Percentiles rank a stretch among this genome's conserved stretches.
These are phyloP conservation scores for Trissoscelio sp. DNA, from an alignment of 2,888 invertebrate species.

Conservation along the genomic window DNA sequence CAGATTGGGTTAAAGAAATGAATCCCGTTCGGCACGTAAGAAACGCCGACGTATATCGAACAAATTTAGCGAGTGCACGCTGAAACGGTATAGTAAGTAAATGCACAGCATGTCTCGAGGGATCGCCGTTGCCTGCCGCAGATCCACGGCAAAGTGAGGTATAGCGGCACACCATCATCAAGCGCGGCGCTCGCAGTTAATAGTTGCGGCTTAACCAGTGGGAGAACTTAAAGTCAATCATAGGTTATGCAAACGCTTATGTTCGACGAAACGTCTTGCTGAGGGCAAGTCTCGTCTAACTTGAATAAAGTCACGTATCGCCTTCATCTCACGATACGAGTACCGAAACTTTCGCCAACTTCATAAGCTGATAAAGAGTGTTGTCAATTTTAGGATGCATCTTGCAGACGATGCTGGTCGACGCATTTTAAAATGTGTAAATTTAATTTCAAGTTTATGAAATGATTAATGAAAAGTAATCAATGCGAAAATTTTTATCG, in stretches of 20 bases:
- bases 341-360: background rate
- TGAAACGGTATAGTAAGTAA: conserved; percentile 9
- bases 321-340: conserved; percentile 10
- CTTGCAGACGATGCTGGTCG: no score
- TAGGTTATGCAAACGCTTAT: conserved; percentile 79
- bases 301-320: conserved; percentile 40
- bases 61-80: conserved; percentile 6
- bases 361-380: conserved; percentile 8
- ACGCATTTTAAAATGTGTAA: no score
- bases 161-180: conserved; percentile 1
- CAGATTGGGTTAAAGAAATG: conserved; percentile 29
- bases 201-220: conserved; percentile 50
- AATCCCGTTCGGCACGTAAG: conserved; percentile 22
- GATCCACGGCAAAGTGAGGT: background rate
- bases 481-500: no score
- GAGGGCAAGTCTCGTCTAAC: conserved; percentile 69
- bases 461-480: no score
- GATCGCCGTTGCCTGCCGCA: conserved; percentile 22
- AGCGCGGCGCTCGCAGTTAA: conserved; percentile 14
- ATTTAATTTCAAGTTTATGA: no score
- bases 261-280: conserved; percentile 72
- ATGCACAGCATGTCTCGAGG: background rate
- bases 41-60: conserved; percentile 11
- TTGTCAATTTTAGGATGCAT: background rate
- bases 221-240: conserved; percentile 79